phyloP scores from a whole-genome alignment of 37 sponge, comb jelly and placozoan genomes.

The Cladorhizidae sp. region DNA sequence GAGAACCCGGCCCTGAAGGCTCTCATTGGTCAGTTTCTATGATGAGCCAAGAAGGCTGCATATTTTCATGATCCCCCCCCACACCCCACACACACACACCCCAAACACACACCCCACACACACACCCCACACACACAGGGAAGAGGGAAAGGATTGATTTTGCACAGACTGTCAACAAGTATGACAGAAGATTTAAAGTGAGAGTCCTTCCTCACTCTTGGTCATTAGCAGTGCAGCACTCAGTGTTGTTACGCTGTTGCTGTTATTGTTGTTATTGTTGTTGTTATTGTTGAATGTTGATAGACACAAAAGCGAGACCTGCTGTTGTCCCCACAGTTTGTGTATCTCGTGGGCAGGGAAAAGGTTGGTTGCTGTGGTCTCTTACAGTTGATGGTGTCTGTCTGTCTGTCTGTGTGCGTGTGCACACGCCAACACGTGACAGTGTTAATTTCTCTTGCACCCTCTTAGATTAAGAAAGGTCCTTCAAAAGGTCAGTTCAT shows the following conservation, averaged over 20 bases:
- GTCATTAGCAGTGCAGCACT: too few relatives aligned
- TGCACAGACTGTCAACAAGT: conserved; percentile 91
- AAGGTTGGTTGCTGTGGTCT: conserved; percentile 59
- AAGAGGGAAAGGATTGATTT: conserved; percentile 95
- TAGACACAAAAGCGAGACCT: conserved; percentile 82
- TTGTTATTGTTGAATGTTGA: neutral
- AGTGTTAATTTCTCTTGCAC: neutral
- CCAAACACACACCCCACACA: neutral
- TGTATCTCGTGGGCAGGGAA: conserved; percentile 94
- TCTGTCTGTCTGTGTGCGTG: neutral
- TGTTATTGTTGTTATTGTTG: neutral
- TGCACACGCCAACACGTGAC: neutral
- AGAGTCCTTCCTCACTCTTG: neutral
- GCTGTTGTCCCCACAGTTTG: conserved; percentile 73
- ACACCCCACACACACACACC: neutral
- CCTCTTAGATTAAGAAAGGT: conserved; percentile 90
- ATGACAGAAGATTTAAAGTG: conserved; percentile 93
- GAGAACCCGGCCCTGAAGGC: conserved; percentile 90
- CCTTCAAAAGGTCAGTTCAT: conserved; percentile 91
- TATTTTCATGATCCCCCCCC: neutral
- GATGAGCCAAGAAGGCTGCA: neutral
- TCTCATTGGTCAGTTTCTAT: conserved; percentile 65
- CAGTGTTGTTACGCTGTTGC: neutral
- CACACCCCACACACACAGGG: conserved; percentile 27
- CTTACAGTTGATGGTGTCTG: neutral